Conservation (phyloP, 2,797 vertebrate genomes). For the Macropodus opercularis region DNA sequence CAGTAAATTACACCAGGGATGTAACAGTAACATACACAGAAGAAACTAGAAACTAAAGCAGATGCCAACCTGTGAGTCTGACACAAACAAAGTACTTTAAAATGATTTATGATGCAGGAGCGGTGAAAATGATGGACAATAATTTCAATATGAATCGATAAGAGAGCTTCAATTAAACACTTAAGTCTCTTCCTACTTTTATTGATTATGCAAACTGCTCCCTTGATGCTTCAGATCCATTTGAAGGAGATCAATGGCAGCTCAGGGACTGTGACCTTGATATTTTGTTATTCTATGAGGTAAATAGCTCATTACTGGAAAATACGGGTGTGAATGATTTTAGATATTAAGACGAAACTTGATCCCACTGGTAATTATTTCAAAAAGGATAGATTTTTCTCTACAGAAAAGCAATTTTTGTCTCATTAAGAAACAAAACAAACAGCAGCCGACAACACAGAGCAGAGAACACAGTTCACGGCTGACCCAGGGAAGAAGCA, state of each 20-base stretch:
- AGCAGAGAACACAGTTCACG: slow-evolving; percentile 53
- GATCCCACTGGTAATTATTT: slow-evolving; percentile 43
- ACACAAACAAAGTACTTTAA: not conserved
- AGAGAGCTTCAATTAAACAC: too few species aligned
- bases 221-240: not conserved
- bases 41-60: not conserved
- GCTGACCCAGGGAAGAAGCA: slow-evolving; percentile 59
- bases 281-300: not conserved
- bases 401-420: slow-evolving; percentile 51
- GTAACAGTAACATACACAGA: not conserved
- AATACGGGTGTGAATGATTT: not conserved
- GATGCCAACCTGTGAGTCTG: not conserved
- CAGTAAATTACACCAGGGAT: not conserved
- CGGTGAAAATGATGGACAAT: too few species aligned
- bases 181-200: too few species aligned
- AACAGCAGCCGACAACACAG: slow-evolving; percentile 61
- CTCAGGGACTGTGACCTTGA: not conserved
- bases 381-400: slow-evolving; percentile 32
- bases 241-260: not conserved
- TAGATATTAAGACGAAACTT: slow-evolving; percentile 19
- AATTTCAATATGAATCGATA: too few species aligned
- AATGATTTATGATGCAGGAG: not conserved
- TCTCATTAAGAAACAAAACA: slow-evolving; percentile 64
- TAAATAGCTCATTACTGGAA: not conserved
- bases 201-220: not conserved